Base-by-base conservation (phyloP, 1,140 invertebrate species). In the Idris sp. region DNA sequence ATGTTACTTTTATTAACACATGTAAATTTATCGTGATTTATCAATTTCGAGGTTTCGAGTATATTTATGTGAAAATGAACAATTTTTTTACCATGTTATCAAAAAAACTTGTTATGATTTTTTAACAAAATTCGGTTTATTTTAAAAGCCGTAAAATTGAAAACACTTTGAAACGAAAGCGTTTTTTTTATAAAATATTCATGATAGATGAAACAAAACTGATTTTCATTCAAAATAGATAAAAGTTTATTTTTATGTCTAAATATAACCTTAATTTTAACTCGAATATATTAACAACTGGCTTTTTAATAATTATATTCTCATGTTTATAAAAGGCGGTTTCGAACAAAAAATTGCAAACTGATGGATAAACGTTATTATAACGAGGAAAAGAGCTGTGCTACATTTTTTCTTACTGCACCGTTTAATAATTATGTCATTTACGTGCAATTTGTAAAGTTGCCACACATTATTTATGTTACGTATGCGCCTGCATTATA, bases 351-450 rank as follows among this genome's bases (percentile, higher is more conserved):
- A 43, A 43, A 22, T 30, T 3, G 13, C 38, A n/a, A 4, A 19
- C 43, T 18, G 38, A 56, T 31, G 15, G 11, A 19, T 10, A 40
- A 41, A 11, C 9, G 28, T 31, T 26, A 56, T 56, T 56, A 15
- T 13, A 56, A 41, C 22, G 28, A 41, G 18, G n/a, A 43, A 56
- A 56, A 22, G 11, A 19, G 7, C 25, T 4, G n/a, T 19, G 36
- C 30, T 54, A n/a, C 2, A 9, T 1, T 30, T 16, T 13, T 56
- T 43, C 11, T 56, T 56, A 16, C 28, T 0, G 38, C 22, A 10
- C 13, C 18, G 28, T 35, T 44, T 58, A 58, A 58, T 58, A 58
- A 58, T 44, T 58, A 44, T 44, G 40, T 33, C 40, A 19, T 58
- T 44, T 58, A 18, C 19, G 9, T 44, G 19, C 26, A 35, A 26